These are phyloP conservation scores for Drosophila pseudotalamancana DNA, from an alignment of 2,888 invertebrate genomes.

Conservation along the genomic window DNA sequence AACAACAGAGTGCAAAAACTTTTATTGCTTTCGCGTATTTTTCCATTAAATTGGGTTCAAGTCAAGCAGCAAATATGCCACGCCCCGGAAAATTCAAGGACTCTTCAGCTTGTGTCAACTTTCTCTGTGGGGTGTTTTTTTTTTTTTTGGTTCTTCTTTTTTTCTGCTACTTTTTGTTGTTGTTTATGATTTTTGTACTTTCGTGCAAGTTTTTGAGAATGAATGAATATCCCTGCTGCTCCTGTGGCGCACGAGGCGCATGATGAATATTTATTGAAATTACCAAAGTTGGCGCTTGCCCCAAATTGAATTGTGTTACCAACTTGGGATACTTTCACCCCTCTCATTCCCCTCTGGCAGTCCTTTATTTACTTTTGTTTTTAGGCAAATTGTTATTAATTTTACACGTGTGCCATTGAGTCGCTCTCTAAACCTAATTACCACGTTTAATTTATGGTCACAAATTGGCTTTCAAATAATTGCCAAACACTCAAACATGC, in stretches of 20 bases:
- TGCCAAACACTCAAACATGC: constrained; percentile 28
- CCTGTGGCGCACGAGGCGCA: constrained; percentile 56
- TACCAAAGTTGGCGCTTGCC: constrained; percentile 73
- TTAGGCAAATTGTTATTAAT: constrained; percentile 84
- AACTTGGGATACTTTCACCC: constrained; percentile 56
- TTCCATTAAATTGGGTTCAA: constrained; percentile 84
- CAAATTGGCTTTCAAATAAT: constrained; percentile 70
- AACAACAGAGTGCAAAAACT: constrained; percentile 52
- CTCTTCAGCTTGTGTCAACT: constrained; percentile 64
- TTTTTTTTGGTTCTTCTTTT: neutral
- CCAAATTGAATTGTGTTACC: constrained; percentile 81
- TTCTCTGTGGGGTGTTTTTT: constrained; percentile 16
- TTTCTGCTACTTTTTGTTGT: constrained; percentile 34
- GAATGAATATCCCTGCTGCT: constrained; percentile 58
- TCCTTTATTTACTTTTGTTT: constrained; percentile 13
- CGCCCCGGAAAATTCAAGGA: constrained; percentile 22
- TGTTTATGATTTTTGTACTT: constrained; percentile 72
- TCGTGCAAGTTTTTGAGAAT: constrained; percentile 61
- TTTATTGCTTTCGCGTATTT: constrained; percentile 76
- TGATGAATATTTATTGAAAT: constrained; percentile 84
- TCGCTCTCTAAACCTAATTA: constrained; percentile 62
- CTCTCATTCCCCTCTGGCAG: neutral
- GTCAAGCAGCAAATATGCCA: constrained; percentile 81
- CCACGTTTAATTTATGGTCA: constrained; percentile 58
- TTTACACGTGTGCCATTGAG: constrained; percentile 68